A percentile compares a stretch with the other conserved stretches of the same genome.
These are phyloP conservation scores for Bombyx mandarina DNA, from an alignment of 1,140 invertebrate species.

Conservation along the genomic window DNA sequence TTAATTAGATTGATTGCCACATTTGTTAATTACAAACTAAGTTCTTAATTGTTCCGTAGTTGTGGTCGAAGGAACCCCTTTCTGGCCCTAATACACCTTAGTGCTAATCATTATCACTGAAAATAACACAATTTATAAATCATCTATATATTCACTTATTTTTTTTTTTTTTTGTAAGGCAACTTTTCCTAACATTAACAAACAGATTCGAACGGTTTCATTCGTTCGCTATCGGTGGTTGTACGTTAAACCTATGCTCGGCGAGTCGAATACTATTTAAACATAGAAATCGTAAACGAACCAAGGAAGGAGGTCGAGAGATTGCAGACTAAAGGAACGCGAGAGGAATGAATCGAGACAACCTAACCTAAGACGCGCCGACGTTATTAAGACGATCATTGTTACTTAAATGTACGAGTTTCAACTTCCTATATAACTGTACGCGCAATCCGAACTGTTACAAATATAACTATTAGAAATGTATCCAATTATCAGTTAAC, in stretches of 20 bases:
- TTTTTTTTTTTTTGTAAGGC: conserved; percentile 62
- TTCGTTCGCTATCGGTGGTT: conserved; percentile 56
- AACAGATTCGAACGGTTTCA: conserved; percentile 48
- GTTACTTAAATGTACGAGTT: conserved; percentile 42
- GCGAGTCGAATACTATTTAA: too few relatives aligned
- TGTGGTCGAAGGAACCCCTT: conserved; percentile 34
- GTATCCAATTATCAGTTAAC: conserved; percentile 55
- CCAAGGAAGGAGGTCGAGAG: conserved; percentile 8
- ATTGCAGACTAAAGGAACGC: conserved; percentile 1
- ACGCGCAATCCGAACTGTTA: conserved; percentile 50
- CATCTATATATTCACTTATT: conserved; percentile 67
- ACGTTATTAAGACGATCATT: too few relatives aligned
- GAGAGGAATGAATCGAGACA: conserved; percentile 6
- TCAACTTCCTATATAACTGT: conserved; percentile 50
- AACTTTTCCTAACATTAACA: conserved; percentile 65
- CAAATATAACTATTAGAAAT: conserved; percentile 58
- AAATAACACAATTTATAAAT: conserved; percentile 67
- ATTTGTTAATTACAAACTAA: conserved; percentile 67
- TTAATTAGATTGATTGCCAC: conserved; percentile 67
- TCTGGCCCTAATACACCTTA: conserved; percentile 45
- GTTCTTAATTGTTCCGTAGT: conserved; percentile 66
- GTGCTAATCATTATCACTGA: conserved; percentile 65
- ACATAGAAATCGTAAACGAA: conserved; percentile 34
- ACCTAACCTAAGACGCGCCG: conserved; percentile 49
- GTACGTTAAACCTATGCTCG: conserved; percentile 54